These are phyloP conservation scores for Sycophila sp. DNA, from an alignment of 1,140 invertebrate species.

Conservation along the genomic window DNA sequence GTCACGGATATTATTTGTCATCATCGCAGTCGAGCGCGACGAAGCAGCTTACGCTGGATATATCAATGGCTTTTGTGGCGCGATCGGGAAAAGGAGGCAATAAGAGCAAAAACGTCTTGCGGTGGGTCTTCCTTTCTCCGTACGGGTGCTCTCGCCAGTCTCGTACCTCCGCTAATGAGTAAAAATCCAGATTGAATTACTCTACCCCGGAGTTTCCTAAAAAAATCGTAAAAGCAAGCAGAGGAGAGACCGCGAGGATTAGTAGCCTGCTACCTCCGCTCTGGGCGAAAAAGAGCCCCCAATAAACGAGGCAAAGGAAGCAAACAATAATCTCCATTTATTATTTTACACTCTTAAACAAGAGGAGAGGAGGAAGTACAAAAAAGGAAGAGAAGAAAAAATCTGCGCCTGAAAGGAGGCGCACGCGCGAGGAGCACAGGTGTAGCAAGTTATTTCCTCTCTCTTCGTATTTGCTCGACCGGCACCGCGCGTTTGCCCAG, in stretches of 20 bases:
- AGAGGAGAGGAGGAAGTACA: neutral
- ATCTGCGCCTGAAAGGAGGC: slow-evolving; percentile 28
- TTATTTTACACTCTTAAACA: slow-evolving; percentile 32
- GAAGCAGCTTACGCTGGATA: slow-evolving; percentile 41
- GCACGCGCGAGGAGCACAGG: neutral
- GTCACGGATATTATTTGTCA: slow-evolving; percentile 63
- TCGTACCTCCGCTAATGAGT: too few species aligned
- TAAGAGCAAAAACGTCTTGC: neutral
- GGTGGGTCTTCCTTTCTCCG: too few species aligned
- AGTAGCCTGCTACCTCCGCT: too few species aligned
- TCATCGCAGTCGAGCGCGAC: slow-evolving; percentile 55
- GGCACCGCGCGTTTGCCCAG: slow-evolving; percentile 16
- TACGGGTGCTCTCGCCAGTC: too few species aligned
- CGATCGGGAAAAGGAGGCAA: neutral
- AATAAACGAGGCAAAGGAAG: slow-evolving; percentile 19
- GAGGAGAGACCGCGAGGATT: too few species aligned
- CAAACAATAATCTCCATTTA: slow-evolving; percentile 27
- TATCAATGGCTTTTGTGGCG: neutral
- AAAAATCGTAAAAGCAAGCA: neutral
- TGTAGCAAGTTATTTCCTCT: slow-evolving; percentile 28
- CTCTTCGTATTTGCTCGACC: slow-evolving; percentile 3
- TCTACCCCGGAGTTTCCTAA: too few species aligned
- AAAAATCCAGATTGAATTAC: too few species aligned
- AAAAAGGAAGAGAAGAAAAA: neutral
- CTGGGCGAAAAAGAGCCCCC: neutral